These are phyloP conservation scores for Eleutherodactylus coqui DNA, from an alignment of 2,797 vertebrate species.

Conservation along the genomic window DNA sequence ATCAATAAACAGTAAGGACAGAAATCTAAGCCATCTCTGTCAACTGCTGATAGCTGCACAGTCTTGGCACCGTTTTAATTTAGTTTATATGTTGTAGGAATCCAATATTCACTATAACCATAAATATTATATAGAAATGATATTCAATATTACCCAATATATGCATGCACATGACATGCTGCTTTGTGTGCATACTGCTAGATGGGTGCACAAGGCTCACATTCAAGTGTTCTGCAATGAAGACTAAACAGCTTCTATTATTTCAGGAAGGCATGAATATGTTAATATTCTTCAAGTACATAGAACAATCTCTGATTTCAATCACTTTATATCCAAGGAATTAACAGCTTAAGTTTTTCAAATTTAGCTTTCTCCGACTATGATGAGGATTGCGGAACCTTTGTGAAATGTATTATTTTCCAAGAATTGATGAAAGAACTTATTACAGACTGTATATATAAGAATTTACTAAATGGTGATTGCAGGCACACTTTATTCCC, in stretches of 20 bases:
- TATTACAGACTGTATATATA: conserved; percentile 24
- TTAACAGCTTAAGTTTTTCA: conserved; percentile 36
- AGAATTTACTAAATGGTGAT: conserved; percentile 20
- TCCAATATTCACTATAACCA: background rate
- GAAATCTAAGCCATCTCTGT: no score
- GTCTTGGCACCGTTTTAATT: background rate
- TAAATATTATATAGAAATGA: background rate
- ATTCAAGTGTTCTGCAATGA: background rate
- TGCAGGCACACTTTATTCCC: background rate
- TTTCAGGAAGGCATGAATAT: conserved; percentile 44
- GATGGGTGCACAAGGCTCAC: background rate
- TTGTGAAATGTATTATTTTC: conserved; percentile 26
- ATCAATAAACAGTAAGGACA: no score
- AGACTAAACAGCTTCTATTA: conserved; percentile 16
- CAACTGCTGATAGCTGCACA: no score
- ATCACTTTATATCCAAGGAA: conserved; percentile 23
- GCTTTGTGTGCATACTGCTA: background rate
- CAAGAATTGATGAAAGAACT: conserved; percentile 12
- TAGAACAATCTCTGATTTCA: conserved; percentile 30
- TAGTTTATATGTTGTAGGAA: background rate
- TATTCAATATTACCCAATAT: background rate
- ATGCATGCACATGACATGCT: background rate
- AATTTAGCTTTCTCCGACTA: background rate
- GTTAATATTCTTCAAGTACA: conserved; percentile 19
- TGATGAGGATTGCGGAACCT: background rate